Evolutionary conservation across 2,888 invertebrate species (phyloP).

Genomic region (Parnassius mnemosyne): DNA sequence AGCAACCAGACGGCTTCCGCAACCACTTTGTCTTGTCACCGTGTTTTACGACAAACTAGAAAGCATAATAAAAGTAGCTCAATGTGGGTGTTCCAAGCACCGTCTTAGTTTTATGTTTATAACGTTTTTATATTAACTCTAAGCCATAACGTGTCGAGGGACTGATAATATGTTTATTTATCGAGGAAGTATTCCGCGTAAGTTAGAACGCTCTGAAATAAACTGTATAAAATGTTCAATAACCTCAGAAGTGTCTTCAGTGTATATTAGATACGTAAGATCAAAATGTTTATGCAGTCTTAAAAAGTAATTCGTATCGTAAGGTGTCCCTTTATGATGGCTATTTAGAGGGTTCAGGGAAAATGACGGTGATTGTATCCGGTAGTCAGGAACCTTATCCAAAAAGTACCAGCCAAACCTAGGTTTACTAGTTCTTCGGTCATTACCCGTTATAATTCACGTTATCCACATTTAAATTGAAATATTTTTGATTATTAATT

Average conservation of each 20-base stretch:
- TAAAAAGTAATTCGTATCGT: conserved; percentile 22
- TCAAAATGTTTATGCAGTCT: conserved; percentile 21
- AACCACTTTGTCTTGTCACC: conserved; percentile 21
- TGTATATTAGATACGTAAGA: conserved; percentile 21
- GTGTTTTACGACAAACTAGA: conserved; percentile 38
- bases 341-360: background rate
- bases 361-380: conserved; percentile 18
- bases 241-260: conserved; percentile 19
- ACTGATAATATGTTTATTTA: conserved; percentile 32
- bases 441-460: too few relatives aligned
- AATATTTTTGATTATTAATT: too few relatives aligned
- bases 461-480: too few relatives aligned
- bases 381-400: conserved; percentile 16
- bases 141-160: conserved; percentile 41
- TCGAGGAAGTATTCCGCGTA: conserved; percentile 19
- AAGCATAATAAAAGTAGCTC: conserved; percentile 50
- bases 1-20: conserved; percentile 51
- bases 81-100: conserved; percentile 56
- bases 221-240: conserved; percentile 18
- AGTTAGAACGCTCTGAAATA: conserved; percentile 17
- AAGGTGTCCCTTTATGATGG: conserved; percentile 15
- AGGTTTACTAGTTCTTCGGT: too few relatives aligned
- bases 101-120: conserved; percentile 60
- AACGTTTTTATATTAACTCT: conserved; percentile 54
- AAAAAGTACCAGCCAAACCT: too few relatives aligned